Percentiles rank a stretch among this genome's conserved stretches.
phyloP scores from a whole-genome alignment of 2,797 vertebrate genomes.

The Pseudochirops corinnae region DNA sequence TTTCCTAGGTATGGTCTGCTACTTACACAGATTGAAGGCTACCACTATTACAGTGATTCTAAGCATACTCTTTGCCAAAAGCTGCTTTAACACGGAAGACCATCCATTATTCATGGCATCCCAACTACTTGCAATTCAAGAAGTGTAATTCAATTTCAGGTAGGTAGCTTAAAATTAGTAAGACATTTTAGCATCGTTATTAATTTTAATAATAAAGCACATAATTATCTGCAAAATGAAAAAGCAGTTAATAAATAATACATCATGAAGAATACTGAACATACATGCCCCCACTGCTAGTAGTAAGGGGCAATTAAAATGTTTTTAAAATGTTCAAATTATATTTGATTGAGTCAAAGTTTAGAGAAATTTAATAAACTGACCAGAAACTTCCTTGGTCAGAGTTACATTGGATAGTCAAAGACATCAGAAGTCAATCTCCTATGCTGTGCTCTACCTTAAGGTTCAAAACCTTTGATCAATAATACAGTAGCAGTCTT shows the following conservation, averaged over 20 bases:
- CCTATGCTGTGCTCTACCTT: constrained; percentile 53
- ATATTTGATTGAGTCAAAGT: constrained; percentile 47
- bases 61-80: constrained; percentile 61
- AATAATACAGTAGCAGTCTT: constrained; percentile 79
- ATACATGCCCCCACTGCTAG: constrained; percentile 9
- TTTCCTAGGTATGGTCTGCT: constrained; percentile 2
- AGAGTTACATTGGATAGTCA: constrained; percentile 66
- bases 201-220: constrained; percentile 56
- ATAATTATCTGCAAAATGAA: constrained; percentile 16
- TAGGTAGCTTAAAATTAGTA: constrained; percentile 51
- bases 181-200: constrained; percentile 55
- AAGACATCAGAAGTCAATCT: constrained; percentile 74
- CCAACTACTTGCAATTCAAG: constrained; percentile 54
- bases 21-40: constrained; percentile 25
- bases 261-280: constrained; percentile 30
- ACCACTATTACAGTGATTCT: constrained; percentile 46
- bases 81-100: constrained; percentile 50
- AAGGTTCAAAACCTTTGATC: constrained; percentile 76
- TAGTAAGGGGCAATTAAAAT: constrained; percentile 41
- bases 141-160: constrained; percentile 65
- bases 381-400: constrained; percentile 71
- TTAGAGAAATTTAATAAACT: constrained; percentile 66
- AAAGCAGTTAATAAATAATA: constrained; percentile 44
- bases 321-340: constrained; percentile 54
- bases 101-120: constrained; percentile 63